These are phyloP conservation scores for Camponotus floridanus DNA, from an alignment of 1,140 invertebrate species.

Conservation along the genomic window DNA sequence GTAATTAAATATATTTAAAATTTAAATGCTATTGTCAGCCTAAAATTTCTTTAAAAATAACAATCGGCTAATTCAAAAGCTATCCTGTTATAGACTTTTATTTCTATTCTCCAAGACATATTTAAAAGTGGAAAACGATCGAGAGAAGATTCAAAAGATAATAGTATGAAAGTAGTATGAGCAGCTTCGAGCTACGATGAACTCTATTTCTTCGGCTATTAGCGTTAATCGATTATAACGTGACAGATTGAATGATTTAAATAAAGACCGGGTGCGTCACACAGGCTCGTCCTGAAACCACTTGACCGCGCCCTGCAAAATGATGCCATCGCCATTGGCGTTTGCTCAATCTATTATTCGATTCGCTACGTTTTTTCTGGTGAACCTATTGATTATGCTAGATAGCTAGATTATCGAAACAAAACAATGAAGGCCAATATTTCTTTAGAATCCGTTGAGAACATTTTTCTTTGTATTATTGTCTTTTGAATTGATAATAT, in stretches of 20 bases:
- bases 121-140: not conserved
- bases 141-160: not conserved
- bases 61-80: not conserved
- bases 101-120: not conserved
- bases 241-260: conserved; percentile 80
- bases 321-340: conserved; percentile 53
- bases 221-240: conserved; percentile 79
- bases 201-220: conserved; percentile 73
- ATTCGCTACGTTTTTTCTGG: conserved; percentile 56
- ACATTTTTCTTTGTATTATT: not conserved
- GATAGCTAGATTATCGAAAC: conserved; percentile 41
- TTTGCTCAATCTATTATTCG: conserved; percentile 46
- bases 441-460: not conserved
- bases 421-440: conserved; percentile 19
- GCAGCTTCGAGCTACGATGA: conserved; percentile 40
- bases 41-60: not conserved
- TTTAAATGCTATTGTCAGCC: not conserved
- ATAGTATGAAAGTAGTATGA: conserved; percentile 43
- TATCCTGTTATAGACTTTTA: not conserved
- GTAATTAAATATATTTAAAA: not conserved
- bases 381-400: conserved; percentile 34
- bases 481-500: not conserved
- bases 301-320: conserved; percentile 66
- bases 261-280: conserved; percentile 78
- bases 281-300: conserved; percentile 60